Conservation (phyloP, 2,888 invertebrate genomes). For the Drosophila austrosaltans region DNA sequence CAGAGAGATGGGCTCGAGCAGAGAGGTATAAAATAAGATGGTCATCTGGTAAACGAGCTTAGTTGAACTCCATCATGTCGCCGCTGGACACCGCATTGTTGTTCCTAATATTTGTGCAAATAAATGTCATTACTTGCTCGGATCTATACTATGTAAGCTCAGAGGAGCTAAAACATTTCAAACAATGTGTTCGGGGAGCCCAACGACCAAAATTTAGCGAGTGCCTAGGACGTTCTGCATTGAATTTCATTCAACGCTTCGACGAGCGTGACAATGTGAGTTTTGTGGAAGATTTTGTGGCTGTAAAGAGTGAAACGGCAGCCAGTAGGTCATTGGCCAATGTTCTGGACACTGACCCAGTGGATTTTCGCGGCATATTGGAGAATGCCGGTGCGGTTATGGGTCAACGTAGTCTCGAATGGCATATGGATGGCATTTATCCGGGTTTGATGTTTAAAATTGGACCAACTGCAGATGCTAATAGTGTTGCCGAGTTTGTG, state of each 20-base stretch:
- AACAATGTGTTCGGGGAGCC: constrained; percentile 84
- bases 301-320: constrained; percentile 87
- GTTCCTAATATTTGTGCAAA: constrained; percentile 38
- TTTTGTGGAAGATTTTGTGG: constrained; percentile 87
- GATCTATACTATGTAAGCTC: constrained; percentile 52
- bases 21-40: constrained; percentile 45
- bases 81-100: constrained; percentile 27
- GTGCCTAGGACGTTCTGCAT: constrained; percentile 89
- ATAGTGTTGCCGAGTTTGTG: constrained; percentile 90
- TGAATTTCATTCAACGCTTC: constrained; percentile 87
- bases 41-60: constrained; percentile 60
- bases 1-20: constrained; percentile 29
- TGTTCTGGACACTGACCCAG: constrained; percentile 89
- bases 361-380: constrained; percentile 88
- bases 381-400: constrained; percentile 88
- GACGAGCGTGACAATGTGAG: constrained; percentile 88
- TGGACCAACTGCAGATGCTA: constrained; percentile 88
- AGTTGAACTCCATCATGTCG: constrained; percentile 61
- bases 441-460: constrained; percentile 90
- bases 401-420: constrained; percentile 88
- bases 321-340: constrained; percentile 87
- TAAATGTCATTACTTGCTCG: constrained; percentile 32
- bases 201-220: constrained; percentile 85
- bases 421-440: constrained; percentile 89
- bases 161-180: constrained; percentile 70